These are phyloP conservation scores for Buceros bicornis DNA, from an alignment of 2,797 vertebrate genomes.

Conservation along the genomic window DNA sequence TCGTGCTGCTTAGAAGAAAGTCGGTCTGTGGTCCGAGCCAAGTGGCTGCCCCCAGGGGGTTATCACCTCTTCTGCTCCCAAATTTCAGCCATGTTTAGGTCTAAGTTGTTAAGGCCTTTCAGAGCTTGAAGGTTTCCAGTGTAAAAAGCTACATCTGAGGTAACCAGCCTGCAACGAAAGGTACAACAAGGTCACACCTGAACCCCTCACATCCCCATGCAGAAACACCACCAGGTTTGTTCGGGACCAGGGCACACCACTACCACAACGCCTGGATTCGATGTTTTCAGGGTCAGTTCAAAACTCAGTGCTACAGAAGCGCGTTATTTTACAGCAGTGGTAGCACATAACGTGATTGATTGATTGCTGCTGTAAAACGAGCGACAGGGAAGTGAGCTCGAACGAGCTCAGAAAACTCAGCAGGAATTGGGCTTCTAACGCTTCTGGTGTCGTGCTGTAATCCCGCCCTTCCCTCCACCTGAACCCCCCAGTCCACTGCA, in stretches of 20 bases:
- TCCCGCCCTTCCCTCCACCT: background rate
- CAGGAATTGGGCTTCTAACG: background rate
- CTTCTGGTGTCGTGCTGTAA: background rate
- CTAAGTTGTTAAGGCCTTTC: conserved; percentile 90
- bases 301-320: background rate
- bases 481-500: background rate
- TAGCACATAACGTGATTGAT: background rate
- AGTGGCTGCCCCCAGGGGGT: conserved; percentile 48
- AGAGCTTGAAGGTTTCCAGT: conserved; percentile 94
- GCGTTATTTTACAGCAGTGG: background rate
- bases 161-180: conserved; percentile 87
- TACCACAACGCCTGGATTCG: background rate
- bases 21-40: conserved; percentile 55
- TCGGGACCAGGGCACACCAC: fast-evolving
- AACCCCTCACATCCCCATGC: background rate
- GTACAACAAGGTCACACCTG: background rate
- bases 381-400: background rate
- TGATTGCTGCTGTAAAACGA: background rate
- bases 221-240: background rate
- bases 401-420: background rate
- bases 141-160: conserved; percentile 97
- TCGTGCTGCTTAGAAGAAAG: conserved; percentile 56
- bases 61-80: conserved; percentile 99
- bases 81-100: conserved; percentile 95
- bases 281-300: background rate